Percentiles rank a stretch among this genome's conserved stretches.
Conservation (phyloP, 1,140 invertebrate genomes). For the Atopsyche davidsoni region DNA sequence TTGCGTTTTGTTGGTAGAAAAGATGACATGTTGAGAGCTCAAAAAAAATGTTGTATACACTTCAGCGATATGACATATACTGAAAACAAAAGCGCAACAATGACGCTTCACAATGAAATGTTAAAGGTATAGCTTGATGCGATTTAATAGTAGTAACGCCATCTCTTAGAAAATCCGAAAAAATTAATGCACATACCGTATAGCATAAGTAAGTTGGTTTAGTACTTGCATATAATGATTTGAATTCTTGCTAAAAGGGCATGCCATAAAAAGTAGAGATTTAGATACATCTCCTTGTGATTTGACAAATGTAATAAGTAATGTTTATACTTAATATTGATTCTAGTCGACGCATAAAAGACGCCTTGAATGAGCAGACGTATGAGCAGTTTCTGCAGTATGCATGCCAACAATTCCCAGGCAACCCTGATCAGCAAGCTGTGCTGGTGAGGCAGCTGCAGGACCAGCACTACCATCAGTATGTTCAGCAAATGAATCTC, state of each 20-base stretch:
- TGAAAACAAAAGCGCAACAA: no score
- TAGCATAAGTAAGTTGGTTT: conserved; percentile 14
- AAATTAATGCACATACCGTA: no score
- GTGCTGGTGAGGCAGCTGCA: conserved; percentile 88
- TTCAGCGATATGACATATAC: no score
- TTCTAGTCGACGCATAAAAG: conserved; percentile 80
- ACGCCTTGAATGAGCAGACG: conserved; percentile 94
- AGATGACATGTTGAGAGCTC: no score
- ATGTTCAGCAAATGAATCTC: conserved; percentile 78
- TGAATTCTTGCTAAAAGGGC: not conserved
- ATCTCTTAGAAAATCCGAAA: no score
- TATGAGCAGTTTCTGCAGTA: conserved; percentile 88
- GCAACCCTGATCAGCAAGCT: conserved; percentile 85
- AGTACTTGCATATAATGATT: no score
- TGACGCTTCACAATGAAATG: no score
- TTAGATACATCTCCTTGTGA: not conserved
- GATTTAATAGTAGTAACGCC: no score
- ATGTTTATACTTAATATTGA: not conserved
- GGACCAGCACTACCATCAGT: conserved; percentile 97
- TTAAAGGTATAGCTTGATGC: no score
- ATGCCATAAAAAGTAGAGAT: no score
- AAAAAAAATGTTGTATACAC: no score
- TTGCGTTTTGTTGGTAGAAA: no score
- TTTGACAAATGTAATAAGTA: not conserved
- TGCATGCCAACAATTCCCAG: conserved; percentile 93